Evolutionary conservation across 1,140 invertebrate genomes (phyloP), one percentile per base, ranked within the genome.

Genomic region (Drosophila nebulosa): DNA sequence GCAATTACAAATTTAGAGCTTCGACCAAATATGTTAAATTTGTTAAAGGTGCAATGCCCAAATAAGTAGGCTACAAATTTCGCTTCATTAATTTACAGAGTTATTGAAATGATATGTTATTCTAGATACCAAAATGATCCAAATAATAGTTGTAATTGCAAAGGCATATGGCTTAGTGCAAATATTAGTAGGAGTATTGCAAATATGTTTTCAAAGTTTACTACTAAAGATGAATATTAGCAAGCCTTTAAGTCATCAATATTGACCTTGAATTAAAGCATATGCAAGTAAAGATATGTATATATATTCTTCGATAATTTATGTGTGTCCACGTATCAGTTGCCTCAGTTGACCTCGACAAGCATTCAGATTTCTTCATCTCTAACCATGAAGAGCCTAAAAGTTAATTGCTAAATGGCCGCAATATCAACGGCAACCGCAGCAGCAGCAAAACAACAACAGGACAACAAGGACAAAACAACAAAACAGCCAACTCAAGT

Each of bases 391-490:
- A 9, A 46, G 5, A 16, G 35, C 22, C 22, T 10, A 12, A 46
- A 46, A 59, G 36, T 46, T 59, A 59, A 59, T 59, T 59, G 57
- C 36, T 59, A 14, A 59, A 59, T 21, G 35, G 36, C 14, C 10
- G 14, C n/a, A 26, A 59, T 16, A n/a, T 14, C 10, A 22, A 42
- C 21, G 22, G 57, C n/a, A 39, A 46, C 52, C 52, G 39, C 39
- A 42, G 39, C 36, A 42, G n/a, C 36, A 42, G 14, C 14, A 56
- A 16, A 9, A n/a, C n/a, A 32, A 6, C 26, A 56, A 10, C 4
- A n/a, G n/a, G n/a, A n/a, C n/a, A n/a, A n/a, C 16, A 56, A 35
- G 14, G 5, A 32, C 24, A 26, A 4, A 27, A 14, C 12, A 16
- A 12, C 14, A 56, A 32, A 32, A 32, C 14, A 55, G 27, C 10